A percentile compares a stretch with the other conserved stretches of the same genome.
Conservation (phyloP, 2,113 vertebrate genomes). For the Tragulus kanchil region DNA sequence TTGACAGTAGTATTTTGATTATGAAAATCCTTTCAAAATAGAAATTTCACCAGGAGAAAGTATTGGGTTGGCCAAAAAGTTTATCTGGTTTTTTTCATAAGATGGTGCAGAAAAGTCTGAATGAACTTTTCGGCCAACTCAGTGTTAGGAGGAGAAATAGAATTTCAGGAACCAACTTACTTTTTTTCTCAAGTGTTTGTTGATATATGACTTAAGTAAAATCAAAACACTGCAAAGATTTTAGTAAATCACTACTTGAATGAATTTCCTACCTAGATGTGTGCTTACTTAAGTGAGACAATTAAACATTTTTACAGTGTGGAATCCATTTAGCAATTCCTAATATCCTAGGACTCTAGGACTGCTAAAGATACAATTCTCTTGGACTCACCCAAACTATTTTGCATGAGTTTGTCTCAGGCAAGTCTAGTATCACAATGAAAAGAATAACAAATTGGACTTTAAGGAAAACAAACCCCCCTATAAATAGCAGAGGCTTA, state of each 20-base stretch:
- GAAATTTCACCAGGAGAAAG: not conserved
- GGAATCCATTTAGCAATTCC: not conserved
- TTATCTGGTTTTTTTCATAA: not conserved
- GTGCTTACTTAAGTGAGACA: not conserved
- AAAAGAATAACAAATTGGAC: not conserved
- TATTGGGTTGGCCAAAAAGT: not conserved
- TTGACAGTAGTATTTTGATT: not conserved
- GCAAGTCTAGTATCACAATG: not conserved
- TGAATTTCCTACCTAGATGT: not conserved
- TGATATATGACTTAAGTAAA: not conserved
- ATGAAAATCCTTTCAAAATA: not conserved
- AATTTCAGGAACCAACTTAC: not conserved
- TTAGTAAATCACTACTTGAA: not conserved
- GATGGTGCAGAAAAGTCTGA: not conserved
- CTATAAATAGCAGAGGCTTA: not conserved
- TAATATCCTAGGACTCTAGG: not conserved
- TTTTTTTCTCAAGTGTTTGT: conserved; percentile 10
- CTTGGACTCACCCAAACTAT: not conserved
- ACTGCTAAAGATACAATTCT: not conserved
- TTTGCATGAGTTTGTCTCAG: not conserved
- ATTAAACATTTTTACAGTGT: not conserved
- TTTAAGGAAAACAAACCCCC: not conserved
- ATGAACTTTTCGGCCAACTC: not conserved
- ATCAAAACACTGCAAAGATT: not conserved
- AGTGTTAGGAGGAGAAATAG: not conserved